Evolutionary conservation across 1,140 invertebrate genomes (phyloP), one percentile per base, ranked within the genome.

Genomic region (Chelonus insularis): DNA sequence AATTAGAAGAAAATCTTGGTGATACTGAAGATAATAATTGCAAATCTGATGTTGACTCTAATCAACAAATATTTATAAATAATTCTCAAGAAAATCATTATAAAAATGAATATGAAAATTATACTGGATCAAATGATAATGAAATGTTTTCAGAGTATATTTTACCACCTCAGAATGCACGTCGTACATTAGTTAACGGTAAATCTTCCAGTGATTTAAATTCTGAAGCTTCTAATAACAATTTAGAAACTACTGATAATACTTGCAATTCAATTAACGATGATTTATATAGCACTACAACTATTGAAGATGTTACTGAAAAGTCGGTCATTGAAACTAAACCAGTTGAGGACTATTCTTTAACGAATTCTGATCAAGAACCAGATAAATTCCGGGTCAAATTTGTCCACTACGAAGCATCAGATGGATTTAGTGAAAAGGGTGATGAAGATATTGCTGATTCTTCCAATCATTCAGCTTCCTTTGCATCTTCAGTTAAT

Each of bases 181-280:
- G 67, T 20, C 62, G 54, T 25, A 75, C 71, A 8, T 60, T 75
- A n/a, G 65, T 75, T 6, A 76, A 76, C 37, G 74, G 73, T 4
- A 72, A 64, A 36, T 14, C 64, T n/a, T 70, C 72, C 14, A 68
- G 71, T 56, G 8, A 36, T 37, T 1, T 47, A 14, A 62, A 70
- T 29, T 29, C 25, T 54, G 45, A 29, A 9, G 74, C 73, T 16
- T 65, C 68, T 4, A 69, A 76, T 29, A 59, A 47, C 1, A 68
- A 64, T 56, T 66, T 69, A 8, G 71, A 74, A 6, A 48, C 41
- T 11, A 70, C 59, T n/a, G 72, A 75, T 18, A 71, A 73, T 4
- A 62, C 60, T 1, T 65, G 60, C 16, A 73, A 67, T 23, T 43
- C 68, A 20, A 64, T 56, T 8, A 71, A 67, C 36, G 68, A 71